phyloP scores from a whole-genome alignment of 2,113 vertebrate genomes.

The Apeltes quadracus region DNA sequence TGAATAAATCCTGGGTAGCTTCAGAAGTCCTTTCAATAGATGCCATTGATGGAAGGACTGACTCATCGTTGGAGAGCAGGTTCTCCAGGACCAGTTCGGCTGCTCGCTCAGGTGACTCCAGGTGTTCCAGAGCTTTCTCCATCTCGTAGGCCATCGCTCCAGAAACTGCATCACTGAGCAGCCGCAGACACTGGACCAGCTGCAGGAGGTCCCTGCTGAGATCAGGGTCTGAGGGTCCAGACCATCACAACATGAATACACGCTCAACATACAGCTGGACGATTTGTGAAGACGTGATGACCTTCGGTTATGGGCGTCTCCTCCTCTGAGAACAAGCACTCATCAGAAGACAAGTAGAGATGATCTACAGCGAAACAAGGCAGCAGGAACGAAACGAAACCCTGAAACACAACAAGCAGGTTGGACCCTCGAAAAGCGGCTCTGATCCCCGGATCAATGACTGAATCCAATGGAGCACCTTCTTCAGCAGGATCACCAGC shows the following conservation, averaged over 20 bases:
- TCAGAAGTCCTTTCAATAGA: neutral
- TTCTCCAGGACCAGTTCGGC: constrained; percentile 90
- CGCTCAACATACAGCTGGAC: neutral
- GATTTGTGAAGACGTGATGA: neutral
- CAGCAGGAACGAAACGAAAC: constrained; percentile 89
- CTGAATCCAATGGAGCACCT: neutral
- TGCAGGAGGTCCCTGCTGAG: constrained; percentile 87
- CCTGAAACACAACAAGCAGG: constrained; percentile 72
- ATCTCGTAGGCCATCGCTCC: constrained; percentile 88
- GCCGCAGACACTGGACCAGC: constrained; percentile 91
- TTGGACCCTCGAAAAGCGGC: neutral
- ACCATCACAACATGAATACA: neutral
- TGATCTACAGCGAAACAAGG: constrained; percentile 93
- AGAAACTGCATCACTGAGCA: constrained; percentile 87
- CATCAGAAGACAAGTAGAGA: constrained; percentile 89
- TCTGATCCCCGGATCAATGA: neutral
- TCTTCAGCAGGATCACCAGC: constrained; percentile 88
- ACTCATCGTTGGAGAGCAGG: constrained; percentile 90
- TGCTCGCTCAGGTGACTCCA: constrained; percentile 89
- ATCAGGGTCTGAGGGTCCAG: constrained; percentile 81
- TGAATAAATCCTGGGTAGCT: no score
- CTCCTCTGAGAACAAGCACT: constrained; percentile 87
- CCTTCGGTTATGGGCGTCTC: constrained; percentile 87
- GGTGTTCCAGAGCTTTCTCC: constrained; percentile 90
- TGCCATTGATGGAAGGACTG: constrained; percentile 30